phyloP scores from a whole-genome alignment of 2,888 invertebrate genomes.

The Sinelater perroti region DNA sequence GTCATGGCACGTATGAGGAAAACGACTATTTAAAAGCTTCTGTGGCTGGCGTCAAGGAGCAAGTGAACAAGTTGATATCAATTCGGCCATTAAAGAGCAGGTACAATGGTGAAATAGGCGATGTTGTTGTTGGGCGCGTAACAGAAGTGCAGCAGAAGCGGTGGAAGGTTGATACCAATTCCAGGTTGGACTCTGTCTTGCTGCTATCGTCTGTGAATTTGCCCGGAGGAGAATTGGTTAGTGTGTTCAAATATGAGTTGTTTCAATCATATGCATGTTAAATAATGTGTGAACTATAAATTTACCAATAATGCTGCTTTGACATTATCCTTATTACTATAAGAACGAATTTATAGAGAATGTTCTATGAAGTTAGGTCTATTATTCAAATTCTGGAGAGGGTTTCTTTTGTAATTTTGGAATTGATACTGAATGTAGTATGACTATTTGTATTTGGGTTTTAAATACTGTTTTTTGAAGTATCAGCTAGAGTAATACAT shows the following conservation, averaged over 20 bases:
- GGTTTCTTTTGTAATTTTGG: too few relatives aligned
- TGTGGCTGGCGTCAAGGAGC: constrained; percentile 92
- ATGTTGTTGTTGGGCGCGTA: constrained; percentile 94
- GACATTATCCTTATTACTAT: too few relatives aligned
- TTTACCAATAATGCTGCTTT: too few relatives aligned
- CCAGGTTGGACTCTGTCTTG: constrained; percentile 86
- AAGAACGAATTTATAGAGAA: too few relatives aligned
- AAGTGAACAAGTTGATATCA: constrained; percentile 94
- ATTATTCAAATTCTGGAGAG: too few relatives aligned
- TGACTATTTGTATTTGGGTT: too few relatives aligned
- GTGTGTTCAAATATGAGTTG: constrained; percentile 30
- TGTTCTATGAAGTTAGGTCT: too few relatives aligned
- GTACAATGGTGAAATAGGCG: constrained; percentile 94
- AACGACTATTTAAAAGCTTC: constrained; percentile 87
- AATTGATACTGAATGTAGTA: too few relatives aligned
- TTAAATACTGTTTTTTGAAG: too few relatives aligned
- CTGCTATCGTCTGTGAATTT: constrained; percentile 93
- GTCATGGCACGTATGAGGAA: constrained; percentile 95
- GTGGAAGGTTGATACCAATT: constrained; percentile 96
- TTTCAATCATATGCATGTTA: background rate
- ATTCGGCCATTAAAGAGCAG: constrained; percentile 91
- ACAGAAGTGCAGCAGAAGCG: constrained; percentile 92
- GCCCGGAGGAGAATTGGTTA: constrained; percentile 95
- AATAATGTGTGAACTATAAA: too few relatives aligned
- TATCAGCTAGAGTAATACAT: too few relatives aligned